Evolutionary conservation across 2,113 vertebrate genomes (phyloP).

Genomic region (Smithornis capensis): DNA sequence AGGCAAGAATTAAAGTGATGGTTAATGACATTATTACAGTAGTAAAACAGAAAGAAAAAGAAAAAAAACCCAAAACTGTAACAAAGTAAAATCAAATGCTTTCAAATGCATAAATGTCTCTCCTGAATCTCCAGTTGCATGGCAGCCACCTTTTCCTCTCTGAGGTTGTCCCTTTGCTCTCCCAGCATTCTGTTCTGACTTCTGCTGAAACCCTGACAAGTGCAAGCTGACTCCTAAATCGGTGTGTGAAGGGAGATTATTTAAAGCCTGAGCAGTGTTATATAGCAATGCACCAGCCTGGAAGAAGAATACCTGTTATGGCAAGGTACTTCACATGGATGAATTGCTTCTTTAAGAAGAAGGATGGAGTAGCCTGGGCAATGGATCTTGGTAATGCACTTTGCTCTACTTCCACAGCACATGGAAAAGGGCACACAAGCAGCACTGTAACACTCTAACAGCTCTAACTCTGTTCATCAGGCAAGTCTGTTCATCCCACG

Average conservation of each 20-base stretch:
- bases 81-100: not conserved
- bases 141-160: not conserved
- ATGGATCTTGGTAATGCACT: not conserved
- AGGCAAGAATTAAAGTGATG: not conserved
- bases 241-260: not conserved
- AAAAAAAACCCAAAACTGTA: not conserved
- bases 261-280: not conserved
- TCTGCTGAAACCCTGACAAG: not conserved
- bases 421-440: not conserved
- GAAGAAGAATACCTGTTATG: not conserved
- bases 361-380: not conserved
- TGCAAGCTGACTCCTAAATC: not conserved
- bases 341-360: not conserved
- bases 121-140: not conserved
- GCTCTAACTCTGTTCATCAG: not conserved
- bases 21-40: not conserved
- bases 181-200: not conserved
- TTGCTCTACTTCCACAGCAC: not conserved
- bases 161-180: not conserved
- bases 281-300: not conserved
- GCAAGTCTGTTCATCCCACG: not conserved
- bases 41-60: not conserved
- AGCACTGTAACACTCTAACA: not conserved
- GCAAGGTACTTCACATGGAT: not conserved
- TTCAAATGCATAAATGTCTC: not conserved